Evolutionary conservation across 2,888 invertebrate species (phyloP).

Genomic region (Deroplatys truncata): DNA sequence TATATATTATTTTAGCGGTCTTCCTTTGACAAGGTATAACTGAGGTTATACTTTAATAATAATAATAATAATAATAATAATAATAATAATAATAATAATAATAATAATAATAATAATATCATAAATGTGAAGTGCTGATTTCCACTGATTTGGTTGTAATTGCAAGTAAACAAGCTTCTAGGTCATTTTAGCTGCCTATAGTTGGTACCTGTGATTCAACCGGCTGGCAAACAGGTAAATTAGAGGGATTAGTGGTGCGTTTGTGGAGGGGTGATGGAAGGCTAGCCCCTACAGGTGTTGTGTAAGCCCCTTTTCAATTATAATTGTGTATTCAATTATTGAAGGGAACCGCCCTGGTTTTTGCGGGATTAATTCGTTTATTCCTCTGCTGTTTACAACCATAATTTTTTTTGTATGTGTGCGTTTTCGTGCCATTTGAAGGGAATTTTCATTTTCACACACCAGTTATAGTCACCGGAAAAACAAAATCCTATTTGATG

Average conservation of each 20-base stretch:
- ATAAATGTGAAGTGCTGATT: too few relatives aligned
- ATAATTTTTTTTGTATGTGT: not conserved
- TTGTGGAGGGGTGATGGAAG: not conserved
- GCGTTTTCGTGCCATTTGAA: not conserved
- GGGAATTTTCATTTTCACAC: not conserved
- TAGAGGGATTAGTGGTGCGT: not conserved
- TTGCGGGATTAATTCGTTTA: not conserved
- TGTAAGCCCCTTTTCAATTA: not conserved
- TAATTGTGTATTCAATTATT: not conserved
- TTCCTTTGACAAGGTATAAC: too few relatives aligned
- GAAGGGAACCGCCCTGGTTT: not conserved
- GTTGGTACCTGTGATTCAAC: not conserved
- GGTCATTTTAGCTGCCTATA: not conserved
- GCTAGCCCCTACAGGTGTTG: not conserved
- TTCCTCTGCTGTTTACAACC: not conserved
- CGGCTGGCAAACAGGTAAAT: not conserved
- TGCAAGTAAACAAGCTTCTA: not conserved
- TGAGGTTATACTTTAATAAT: too few relatives aligned
- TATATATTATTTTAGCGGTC: too few relatives aligned
- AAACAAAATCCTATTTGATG: not conserved
- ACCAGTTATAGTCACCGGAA: not conserved
- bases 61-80: too few relatives aligned
- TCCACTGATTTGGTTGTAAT: not conserved
- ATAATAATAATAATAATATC: too few relatives aligned
- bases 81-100: too few relatives aligned